These are phyloP conservation scores for Chloroceryle aenea DNA, from an alignment of 2,113 vertebrate genomes.

Conservation along the genomic window DNA sequence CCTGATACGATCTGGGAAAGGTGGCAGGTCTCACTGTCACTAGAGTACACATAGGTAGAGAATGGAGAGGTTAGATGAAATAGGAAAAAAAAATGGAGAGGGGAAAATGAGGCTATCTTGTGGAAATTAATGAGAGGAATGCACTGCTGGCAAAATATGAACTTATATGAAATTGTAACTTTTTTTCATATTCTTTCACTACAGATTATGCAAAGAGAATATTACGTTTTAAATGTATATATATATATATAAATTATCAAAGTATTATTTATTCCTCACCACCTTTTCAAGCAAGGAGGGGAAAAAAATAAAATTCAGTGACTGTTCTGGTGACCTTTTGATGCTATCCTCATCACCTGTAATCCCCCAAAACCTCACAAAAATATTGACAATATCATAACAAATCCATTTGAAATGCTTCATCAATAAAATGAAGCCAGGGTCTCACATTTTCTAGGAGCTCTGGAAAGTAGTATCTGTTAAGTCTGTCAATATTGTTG, in stretches of 20 bases:
- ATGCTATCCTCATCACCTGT: neutral
- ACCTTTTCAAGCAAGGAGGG: neutral
- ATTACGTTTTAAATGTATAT: neutral
- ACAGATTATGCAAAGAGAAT: neutral
- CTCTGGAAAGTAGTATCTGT: neutral
- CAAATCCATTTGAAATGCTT: neutral
- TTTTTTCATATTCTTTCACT: neutral
- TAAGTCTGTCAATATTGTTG: neutral
- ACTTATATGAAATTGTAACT: neutral
- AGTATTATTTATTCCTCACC: neutral
- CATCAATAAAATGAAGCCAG: neutral
- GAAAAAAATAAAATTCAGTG: neutral
- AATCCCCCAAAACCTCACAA: neutral
- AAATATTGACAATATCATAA: neutral
- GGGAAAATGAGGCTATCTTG: neutral
- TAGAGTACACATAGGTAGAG: fast-evolving
- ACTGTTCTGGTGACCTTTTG: neutral
- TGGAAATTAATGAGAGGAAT: neutral
- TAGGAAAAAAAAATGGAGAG: neutral
- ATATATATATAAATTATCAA: neutral
- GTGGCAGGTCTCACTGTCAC: neutral
- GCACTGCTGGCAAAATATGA: neutral
- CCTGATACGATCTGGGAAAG: neutral
- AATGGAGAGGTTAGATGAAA: neutral
- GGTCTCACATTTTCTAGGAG: neutral